phyloP scores from a whole-genome alignment of 2,888 invertebrate species.

The Tenthredo livida region DNA sequence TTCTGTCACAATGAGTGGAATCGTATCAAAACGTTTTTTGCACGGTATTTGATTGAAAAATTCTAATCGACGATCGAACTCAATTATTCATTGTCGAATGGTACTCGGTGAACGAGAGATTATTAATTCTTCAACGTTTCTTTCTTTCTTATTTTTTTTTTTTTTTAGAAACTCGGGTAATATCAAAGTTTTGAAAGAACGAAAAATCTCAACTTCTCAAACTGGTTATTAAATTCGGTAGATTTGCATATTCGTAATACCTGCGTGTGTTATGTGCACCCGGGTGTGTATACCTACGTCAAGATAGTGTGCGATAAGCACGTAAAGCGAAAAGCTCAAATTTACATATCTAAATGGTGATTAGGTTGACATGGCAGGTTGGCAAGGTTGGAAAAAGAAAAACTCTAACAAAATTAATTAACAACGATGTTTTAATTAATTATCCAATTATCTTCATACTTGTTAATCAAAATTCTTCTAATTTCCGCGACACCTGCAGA shows the following conservation, averaged over 20 bases:
- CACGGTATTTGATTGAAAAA: conserved; percentile 13
- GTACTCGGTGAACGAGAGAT: background rate
- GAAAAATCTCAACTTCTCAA: conserved; percentile 8
- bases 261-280: background rate
- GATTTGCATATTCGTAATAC: background rate
- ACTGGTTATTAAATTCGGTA: background rate
- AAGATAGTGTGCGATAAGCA: conserved; percentile 12
- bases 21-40: background rate
- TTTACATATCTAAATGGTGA: conserved; percentile 38
- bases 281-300: background rate
- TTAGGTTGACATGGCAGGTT: background rate
- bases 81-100: conserved; percentile 30
- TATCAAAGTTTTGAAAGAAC: background rate
- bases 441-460: background rate
- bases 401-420: background rate
- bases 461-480: background rate
- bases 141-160: too few relatives aligned
- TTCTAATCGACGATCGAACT: background rate
- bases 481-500: background rate
- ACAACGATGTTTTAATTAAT: conserved; percentile 3
- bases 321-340: background rate
- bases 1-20: background rate
- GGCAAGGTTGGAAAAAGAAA: background rate
- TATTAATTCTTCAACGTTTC: background rate
- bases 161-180: background rate